Conservation (phyloP, 2,113 vertebrate genomes). For the Oceanodroma tethys region DNA sequence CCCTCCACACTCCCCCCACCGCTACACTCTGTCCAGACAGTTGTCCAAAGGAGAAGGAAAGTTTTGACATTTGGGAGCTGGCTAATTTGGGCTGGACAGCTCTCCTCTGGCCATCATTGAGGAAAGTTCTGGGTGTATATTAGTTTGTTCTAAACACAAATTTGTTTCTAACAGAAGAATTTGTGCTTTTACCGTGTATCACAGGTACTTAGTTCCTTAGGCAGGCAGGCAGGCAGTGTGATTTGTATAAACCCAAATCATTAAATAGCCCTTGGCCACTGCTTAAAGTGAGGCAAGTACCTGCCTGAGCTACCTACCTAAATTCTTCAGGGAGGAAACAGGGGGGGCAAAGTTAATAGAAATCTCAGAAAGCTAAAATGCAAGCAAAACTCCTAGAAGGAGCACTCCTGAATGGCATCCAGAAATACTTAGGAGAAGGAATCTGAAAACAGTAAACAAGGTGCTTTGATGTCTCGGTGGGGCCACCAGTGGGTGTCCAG, state of each 20-base stretch:
- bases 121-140: background rate
- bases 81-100: background rate
- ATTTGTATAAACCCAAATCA: constrained; percentile 21
- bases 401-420: background rate
- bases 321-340: background rate
- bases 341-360: background rate
- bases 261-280: constrained; percentile 41
- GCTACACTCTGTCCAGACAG: accelerated
- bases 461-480: background rate
- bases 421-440: background rate
- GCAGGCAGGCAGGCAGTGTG: background rate
- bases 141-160: background rate
- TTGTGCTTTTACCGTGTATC: background rate
- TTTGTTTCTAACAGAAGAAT: background rate
- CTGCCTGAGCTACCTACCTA: background rate
- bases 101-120: background rate
- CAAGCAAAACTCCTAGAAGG: background rate
- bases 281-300: constrained; percentile 35
- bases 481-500: background rate
- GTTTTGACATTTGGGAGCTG: background rate
- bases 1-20: too few species aligned
- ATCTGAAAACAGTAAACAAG: background rate
- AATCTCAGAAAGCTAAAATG: background rate
- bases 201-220: background rate
- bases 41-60: background rate